A percentile compares a stretch with the other conserved stretches of the same genome.
phyloP scores from a whole-genome alignment of 2,113 vertebrate species.

The Columba janthina region DNA sequence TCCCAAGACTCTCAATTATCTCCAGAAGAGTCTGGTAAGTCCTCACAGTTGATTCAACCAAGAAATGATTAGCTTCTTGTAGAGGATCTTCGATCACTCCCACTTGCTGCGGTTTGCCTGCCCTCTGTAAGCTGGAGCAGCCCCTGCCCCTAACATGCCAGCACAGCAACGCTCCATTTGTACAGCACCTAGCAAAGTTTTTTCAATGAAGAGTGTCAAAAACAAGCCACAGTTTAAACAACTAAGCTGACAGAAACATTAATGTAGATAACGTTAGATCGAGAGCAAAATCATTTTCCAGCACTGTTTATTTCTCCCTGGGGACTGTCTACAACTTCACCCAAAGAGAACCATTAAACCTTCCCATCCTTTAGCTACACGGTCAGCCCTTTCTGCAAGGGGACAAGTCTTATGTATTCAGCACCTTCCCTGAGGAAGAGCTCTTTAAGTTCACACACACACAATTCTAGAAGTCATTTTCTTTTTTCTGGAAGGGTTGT shows the following conservation, averaged over 20 bases:
- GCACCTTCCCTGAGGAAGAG: not conserved
- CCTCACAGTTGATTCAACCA: not conserved
- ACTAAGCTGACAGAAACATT: not conserved
- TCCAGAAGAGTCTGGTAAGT: not conserved
- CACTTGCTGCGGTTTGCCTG: not conserved
- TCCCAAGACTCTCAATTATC: not conserved
- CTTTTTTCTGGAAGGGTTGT: not conserved
- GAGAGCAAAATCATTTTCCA: not conserved
- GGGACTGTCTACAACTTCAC: not conserved
- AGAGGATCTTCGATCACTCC: not conserved
- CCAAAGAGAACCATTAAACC: not conserved
- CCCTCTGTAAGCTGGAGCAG: not conserved
- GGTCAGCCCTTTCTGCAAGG: not conserved
- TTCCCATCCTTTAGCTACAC: not conserved
- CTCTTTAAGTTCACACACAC: not conserved
- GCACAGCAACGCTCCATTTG: not conserved
- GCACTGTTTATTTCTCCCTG: not conserved
- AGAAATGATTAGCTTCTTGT: not conserved
- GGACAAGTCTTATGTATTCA: not conserved
- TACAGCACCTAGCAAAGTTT: not conserved
- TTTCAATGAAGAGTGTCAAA: not conserved
- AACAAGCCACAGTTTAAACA: not conserved
- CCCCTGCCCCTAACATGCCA: not conserved
- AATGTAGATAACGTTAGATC: not conserved
- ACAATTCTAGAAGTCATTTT: not conserved